These are phyloP conservation scores for Tetrao urogallus DNA, from an alignment of 2,113 vertebrate species.

Conservation along the genomic window DNA sequence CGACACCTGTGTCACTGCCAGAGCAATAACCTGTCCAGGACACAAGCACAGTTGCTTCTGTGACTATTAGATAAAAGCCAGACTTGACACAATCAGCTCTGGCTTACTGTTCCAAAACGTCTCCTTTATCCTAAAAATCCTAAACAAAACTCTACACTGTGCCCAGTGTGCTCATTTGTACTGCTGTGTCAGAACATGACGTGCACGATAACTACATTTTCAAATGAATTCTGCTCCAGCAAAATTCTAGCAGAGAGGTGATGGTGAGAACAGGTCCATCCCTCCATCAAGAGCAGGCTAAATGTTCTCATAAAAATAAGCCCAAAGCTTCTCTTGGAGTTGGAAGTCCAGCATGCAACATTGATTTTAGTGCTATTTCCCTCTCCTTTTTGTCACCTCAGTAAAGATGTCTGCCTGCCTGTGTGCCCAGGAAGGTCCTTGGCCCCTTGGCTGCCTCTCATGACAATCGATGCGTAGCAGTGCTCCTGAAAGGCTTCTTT, in stretches of 20 bases:
- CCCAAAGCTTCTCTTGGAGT: neutral
- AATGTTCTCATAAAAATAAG: neutral
- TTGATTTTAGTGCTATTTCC: neutral
- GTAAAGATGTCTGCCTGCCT: neutral
- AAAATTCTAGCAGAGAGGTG: neutral
- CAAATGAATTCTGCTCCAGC: neutral
- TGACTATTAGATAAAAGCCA: neutral
- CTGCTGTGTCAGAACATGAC: neutral
- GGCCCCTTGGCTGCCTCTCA: rapidly evolving
- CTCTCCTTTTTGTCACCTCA: neutral
- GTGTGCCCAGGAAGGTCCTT: neutral
- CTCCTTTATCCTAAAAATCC: neutral
- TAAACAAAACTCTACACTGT: rapidly evolving
- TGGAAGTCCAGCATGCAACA: neutral
- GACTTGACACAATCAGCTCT: neutral
- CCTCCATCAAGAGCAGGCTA: neutral
- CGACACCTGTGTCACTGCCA: neutral
- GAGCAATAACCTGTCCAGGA: neutral
- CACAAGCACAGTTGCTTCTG: neutral
- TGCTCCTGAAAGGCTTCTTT: neutral
- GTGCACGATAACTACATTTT: rapidly evolving
- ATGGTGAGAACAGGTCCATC: neutral
- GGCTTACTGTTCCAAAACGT: neutral
- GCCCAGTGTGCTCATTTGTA: neutral
- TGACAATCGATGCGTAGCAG: neutral